phyloP scores from a whole-genome alignment of 2,888 invertebrate genomes.

The Heliconius sara region DNA sequence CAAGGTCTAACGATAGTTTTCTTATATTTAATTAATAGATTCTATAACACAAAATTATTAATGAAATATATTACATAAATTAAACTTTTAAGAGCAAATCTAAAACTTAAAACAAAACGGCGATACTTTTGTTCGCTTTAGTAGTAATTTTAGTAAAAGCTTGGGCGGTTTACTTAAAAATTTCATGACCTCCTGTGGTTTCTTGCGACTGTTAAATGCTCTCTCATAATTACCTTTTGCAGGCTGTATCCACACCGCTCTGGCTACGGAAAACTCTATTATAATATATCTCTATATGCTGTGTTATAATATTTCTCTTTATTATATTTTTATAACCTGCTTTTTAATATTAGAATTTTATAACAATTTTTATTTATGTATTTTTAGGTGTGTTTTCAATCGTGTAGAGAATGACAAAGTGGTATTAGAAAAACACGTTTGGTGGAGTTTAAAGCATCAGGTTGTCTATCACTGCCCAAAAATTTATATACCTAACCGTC shows the following conservation, averaged over 20 bases:
- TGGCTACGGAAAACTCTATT: not conserved
- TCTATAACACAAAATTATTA: not conserved
- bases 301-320: not conserved
- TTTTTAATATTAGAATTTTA: not conserved
- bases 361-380: no score
- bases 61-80: not conserved
- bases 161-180: conserved; percentile 40
- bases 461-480: no score
- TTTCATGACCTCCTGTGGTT: conserved; percentile 34
- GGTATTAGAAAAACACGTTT: no score
- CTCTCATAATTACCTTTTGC: conserved; percentile 22
- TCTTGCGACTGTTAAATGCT: conserved; percentile 33
- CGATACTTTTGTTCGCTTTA: conserved; percentile 33
- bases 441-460: no score
- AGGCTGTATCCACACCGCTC: conserved; percentile 8
- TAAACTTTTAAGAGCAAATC: not conserved
- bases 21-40: no score
- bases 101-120: conserved; percentile 26
- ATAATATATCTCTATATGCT: not conserved
- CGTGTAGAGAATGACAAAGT: no score
- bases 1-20: no score
- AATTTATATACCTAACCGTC: no score
- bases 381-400: no score
- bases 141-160: conserved; percentile 39
- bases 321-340: not conserved